phyloP scores from a whole-genome alignment of 2,113 vertebrate genomes.

The Tretioscincus oriximinensis region DNA sequence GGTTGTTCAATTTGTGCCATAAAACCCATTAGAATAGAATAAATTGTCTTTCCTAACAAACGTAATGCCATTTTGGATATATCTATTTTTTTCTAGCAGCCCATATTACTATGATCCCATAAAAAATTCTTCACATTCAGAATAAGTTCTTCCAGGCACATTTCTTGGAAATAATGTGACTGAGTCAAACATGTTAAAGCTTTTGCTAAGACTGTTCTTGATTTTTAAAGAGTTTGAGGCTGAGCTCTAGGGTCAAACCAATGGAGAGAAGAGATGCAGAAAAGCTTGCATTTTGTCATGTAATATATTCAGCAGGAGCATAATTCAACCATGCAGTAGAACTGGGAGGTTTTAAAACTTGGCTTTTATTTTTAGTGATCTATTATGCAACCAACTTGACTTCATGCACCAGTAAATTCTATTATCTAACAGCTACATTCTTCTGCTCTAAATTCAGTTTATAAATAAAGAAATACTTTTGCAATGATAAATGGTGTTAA shows the following conservation, averaged over 20 bases:
- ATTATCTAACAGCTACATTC: not conserved
- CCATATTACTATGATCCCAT: not conserved
- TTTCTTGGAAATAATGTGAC: constrained; percentile 2
- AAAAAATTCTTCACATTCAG: not conserved
- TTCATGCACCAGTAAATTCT: not conserved
- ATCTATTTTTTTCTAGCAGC: not conserved
- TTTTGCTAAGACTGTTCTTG: not conserved
- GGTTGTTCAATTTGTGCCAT: not conserved
- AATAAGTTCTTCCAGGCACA: constrained; percentile 1
- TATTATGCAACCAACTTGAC: not conserved
- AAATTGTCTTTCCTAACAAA: not conserved
- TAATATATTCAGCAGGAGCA: constrained; percentile 17
- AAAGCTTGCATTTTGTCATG: constrained; percentile 17
- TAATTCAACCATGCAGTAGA: constrained; percentile 23
- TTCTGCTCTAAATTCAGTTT: not conserved
- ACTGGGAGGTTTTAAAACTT: constrained; percentile 1
- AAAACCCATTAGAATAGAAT: not conserved
- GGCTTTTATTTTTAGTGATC: constrained; percentile 17
- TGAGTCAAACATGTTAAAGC: constrained; percentile 12
- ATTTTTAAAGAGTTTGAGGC: constrained; percentile 14
- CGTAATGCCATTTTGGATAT: not conserved
- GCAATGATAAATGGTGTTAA: not conserved
- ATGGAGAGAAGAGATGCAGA: not conserved
- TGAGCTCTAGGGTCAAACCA: constrained; percentile 8
- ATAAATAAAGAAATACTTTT: not conserved